phyloP scores from a whole-genome alignment of 1,140 invertebrate genomes.

The Macrotrachela quadricornifera region DNA sequence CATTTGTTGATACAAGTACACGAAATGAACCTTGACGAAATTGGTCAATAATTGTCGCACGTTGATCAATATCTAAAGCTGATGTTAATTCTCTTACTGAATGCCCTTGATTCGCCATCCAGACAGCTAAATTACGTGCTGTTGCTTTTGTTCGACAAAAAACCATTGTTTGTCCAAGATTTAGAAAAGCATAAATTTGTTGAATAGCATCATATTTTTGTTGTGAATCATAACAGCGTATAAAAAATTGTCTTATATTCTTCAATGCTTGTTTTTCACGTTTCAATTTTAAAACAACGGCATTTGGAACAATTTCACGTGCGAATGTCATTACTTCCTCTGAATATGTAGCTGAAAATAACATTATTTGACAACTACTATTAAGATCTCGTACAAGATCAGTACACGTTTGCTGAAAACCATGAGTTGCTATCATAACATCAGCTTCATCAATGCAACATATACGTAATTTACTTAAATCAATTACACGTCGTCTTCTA shows the following conservation, averaged over 20 bases:
- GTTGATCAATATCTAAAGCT: conserved; percentile 70
- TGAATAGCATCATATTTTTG: conserved; percentile 72
- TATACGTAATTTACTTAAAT: conserved; percentile 62
- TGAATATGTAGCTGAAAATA: conserved; percentile 94
- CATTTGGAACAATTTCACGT: conserved; percentile 59
- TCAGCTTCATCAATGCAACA: conserved; percentile 97
- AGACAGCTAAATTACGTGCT: conserved; percentile 63
- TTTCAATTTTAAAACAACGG: conserved; percentile 60
- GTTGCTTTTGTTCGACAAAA: conserved; percentile 85
- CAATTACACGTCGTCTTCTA: conserved; percentile 60
- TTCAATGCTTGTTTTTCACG: conserved; percentile 84
- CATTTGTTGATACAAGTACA: conserved; percentile 94
- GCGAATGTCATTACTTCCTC: conserved; percentile 86
- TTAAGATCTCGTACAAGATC: conserved; percentile 58
- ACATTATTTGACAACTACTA: conserved; percentile 69
- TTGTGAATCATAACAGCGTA: conserved; percentile 51
- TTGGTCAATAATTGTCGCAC: conserved; percentile 70
- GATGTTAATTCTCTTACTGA: conserved; percentile 69
- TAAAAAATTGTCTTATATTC: conserved; percentile 93
- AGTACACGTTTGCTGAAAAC: conserved; percentile 85
- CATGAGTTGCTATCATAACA: conserved; percentile 93
- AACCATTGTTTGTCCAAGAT: conserved; percentile 90
- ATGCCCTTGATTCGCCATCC: conserved; percentile 72
- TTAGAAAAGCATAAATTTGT: conserved; percentile 84
- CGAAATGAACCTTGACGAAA: conserved; percentile 75